Evolutionary conservation across 2,888 invertebrate species (phyloP), one percentile per base, ranked within the genome.

Genomic region (Rhorus exstirpatorius): DNA sequence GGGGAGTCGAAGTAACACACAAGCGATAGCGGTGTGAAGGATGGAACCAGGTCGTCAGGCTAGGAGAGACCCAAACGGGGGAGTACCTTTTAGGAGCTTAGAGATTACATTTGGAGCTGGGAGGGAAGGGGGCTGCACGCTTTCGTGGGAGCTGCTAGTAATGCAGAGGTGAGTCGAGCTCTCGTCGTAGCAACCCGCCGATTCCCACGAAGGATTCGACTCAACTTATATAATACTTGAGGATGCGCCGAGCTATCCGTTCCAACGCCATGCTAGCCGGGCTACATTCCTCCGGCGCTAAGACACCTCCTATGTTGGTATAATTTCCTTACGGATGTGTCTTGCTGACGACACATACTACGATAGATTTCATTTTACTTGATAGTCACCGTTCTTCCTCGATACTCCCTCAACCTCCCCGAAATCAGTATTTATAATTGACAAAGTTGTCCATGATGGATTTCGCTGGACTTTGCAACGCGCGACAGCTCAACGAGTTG

Each of bases 71-170:
- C 79, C 55, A 88, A 89, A 87, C 87, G 89, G 87, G 87, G 86
- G 88, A 90, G 87, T 91, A 91, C 91, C 91, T 92, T 90, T 92
- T 89, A 91, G 90, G 84, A 88, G 91, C 91, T 91, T 92, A 92
- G 89, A 90, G 91, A 91, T 91, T 90, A 91, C 90, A 90, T 90
- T 90, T 87, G 89, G 87, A 75, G 75, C 17, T 17, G 61, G 58
- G 74, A 63, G 70, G 68, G 49, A 55, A 74, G 70, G 72, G 38
- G 4, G 1, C 38, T 17, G 35, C 46, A 31, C 31, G 31, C 41
- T 24, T 12, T 61, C 60, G 60, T 84, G 86, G 68, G 86, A 88
- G 88, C 87, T 86, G 82, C 86, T 87, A 86, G 86, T 85, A 88
- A 88, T 87, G 88, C 35, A 86, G 38, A 21, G 51, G 88, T 86